Percentiles rank a stretch among this genome's conserved stretches.
Evolutionary conservation across 2,888 invertebrate species (phyloP).

Genomic region (Meganola albula): DNA sequence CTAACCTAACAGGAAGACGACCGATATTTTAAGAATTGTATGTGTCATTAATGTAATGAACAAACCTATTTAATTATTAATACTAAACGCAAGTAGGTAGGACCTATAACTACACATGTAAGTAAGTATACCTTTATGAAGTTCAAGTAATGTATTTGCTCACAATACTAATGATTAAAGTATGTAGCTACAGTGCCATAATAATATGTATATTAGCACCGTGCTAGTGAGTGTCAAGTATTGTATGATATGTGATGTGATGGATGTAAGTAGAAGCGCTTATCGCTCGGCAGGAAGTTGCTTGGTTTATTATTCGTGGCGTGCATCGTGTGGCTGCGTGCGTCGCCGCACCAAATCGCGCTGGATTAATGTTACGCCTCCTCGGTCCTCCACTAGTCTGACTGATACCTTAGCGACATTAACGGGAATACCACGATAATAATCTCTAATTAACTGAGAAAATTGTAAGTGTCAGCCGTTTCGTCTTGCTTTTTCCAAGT

Average conservation of each 20-base stretch:
- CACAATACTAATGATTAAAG: no score
- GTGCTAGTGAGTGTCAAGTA: conserved; percentile 29
- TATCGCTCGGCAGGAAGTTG: conserved; percentile 74
- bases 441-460: conserved; percentile 57
- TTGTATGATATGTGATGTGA: conserved; percentile 47
- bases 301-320: conserved; percentile 76
- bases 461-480: conserved; percentile 43
- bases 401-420: conserved; percentile 44
- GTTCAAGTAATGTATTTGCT: conserved; percentile 21
- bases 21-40: no score
- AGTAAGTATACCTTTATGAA: conserved; percentile 26
- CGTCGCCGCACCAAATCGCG: conserved; percentile 41
- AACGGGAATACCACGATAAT: conserved; percentile 57
- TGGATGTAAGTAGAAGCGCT: conserved; percentile 57
- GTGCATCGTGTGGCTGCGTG: conserved; percentile 66
- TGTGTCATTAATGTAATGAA: conserved; percentile 25
- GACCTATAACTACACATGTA: conserved; percentile 12
- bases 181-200: conserved; percentile 30
- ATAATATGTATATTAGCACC: conserved; percentile 32
- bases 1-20: no score
- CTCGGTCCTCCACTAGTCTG: conserved; percentile 21
- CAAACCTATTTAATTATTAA: no score
- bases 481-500: no score
- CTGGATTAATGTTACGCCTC: conserved; percentile 55
- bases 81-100: conserved; percentile 22